Percentiles rank a stretch among this genome's conserved stretches.
phyloP scores from a whole-genome alignment of 2,797 vertebrate genomes.

The Myripristis jacobus region DNA sequence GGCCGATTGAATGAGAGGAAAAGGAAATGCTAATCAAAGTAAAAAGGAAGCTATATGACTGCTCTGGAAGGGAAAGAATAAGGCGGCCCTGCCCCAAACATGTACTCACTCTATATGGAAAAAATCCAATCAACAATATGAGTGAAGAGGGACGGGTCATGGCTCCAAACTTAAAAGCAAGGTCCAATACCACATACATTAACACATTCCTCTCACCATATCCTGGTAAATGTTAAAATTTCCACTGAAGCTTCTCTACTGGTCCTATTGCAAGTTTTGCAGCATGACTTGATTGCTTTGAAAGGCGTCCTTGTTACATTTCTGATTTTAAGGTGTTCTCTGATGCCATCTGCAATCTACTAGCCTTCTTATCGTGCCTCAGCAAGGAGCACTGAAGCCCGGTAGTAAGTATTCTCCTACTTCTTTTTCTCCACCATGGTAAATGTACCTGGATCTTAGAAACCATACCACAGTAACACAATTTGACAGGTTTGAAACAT shows the following conservation, averaged over 20 bases:
- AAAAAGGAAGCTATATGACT: slow-evolving; percentile 59
- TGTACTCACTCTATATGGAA: neutral
- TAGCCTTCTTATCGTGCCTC: neutral
- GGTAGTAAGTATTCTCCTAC: too few species aligned
- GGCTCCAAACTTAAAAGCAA: neutral
- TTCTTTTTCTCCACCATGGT: too few species aligned
- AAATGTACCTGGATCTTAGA: too few species aligned
- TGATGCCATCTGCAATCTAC: neutral
- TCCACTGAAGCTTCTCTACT: too few species aligned
- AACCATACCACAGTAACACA: too few species aligned
- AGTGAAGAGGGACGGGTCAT: slow-evolving; percentile 30
- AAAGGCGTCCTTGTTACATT: too few species aligned
- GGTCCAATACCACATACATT: too few species aligned
- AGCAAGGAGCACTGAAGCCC: neutral
- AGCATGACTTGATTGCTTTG: too few species aligned
- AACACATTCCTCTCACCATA: too few species aligned
- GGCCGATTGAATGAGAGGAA: slow-evolving; percentile 78
- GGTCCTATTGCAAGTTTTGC: neutral
- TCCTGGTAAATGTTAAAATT: too few species aligned
- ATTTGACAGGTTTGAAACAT: too few species aligned
- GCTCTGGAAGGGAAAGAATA: slow-evolving; percentile 50
- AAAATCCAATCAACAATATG: slow-evolving; percentile 11
- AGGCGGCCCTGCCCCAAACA: neutral
- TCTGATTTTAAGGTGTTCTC: too few species aligned
- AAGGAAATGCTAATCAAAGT: slow-evolving; percentile 56